A percentile compares a stretch with the other conserved stretches of the same genome.
phyloP scores from a whole-genome alignment of 2,113 vertebrate species.

The Otus sunia region DNA sequence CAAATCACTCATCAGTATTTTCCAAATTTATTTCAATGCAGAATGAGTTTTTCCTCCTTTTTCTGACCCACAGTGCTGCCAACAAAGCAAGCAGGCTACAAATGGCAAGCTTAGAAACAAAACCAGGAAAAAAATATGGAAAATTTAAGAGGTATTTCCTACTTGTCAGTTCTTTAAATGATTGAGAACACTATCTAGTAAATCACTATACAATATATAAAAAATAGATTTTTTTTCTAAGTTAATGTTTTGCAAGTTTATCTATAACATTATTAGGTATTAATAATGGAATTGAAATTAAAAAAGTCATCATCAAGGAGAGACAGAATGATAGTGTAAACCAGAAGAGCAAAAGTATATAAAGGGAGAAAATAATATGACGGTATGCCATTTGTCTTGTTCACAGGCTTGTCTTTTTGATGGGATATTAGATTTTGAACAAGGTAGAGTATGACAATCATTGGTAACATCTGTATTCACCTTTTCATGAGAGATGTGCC shows the following conservation, averaged over 20 bases:
- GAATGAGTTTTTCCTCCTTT: constrained; percentile 11
- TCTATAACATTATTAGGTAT: not conserved
- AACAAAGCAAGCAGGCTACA: not conserved
- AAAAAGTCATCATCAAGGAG: not conserved
- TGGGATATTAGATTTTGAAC: not conserved
- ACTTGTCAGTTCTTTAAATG: not conserved
- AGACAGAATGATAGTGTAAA: not conserved
- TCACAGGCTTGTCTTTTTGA: not conserved
- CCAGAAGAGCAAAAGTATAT: not conserved
- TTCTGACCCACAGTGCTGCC: not conserved
- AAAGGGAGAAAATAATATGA: not conserved
- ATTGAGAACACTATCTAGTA: not conserved
- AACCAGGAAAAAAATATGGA: not conserved
- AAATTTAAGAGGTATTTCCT: not conserved
- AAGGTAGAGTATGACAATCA: not conserved
- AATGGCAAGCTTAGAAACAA: not conserved
- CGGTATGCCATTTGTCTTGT: not conserved
- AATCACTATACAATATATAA: not conserved
- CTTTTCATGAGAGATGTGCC: constrained; percentile 77
- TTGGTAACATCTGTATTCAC: constrained; percentile 67
- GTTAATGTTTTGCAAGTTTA: not conserved
- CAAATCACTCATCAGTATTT: not conserved
- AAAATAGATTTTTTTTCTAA: not conserved
- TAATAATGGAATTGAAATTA: not conserved
- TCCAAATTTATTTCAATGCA: not conserved